A percentile compares a stretch with the other conserved stretches of the same genome.
These are phyloP conservation scores for Lamellibrachia columna DNA, from an alignment of 2,888 invertebrate species.

Conservation along the genomic window DNA sequence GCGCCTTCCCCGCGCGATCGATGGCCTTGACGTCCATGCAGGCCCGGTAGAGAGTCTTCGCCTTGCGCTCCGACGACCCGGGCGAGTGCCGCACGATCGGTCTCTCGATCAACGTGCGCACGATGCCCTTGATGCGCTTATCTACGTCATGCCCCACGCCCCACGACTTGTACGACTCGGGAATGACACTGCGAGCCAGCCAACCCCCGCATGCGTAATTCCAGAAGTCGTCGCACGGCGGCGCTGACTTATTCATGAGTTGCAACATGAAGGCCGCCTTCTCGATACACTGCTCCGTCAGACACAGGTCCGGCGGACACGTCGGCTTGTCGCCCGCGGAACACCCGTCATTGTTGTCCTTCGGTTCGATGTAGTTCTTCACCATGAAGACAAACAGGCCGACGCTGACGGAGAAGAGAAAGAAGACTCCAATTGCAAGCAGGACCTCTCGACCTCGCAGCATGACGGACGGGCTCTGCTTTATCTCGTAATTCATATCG, in stretches of 20 bases:
- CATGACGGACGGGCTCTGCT: neutral
- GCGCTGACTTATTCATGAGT: conserved; percentile 77
- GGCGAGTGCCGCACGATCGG: neutral
- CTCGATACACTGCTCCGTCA: conserved; percentile 27
- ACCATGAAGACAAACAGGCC: conserved; percentile 42
- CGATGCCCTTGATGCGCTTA: neutral
- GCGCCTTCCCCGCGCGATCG: conserved; percentile 26
- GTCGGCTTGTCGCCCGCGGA: neutral
- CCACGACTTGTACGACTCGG: conserved; percentile 26
- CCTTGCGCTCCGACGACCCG: conserved; percentile 31
- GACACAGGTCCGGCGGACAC: conserved; percentile 21
- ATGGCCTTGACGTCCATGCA: conserved; percentile 32
- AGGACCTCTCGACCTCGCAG: conserved; percentile 44
- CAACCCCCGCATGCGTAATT: conserved; percentile 76
- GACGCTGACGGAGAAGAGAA: conserved; percentile 41
- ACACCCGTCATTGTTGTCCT: neutral
- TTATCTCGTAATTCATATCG: neutral
- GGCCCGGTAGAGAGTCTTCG: conserved; percentile 29
- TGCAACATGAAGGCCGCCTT: conserved; percentile 33
- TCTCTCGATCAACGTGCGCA: neutral
- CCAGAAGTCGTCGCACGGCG: conserved; percentile 86
- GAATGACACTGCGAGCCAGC: conserved; percentile 31
- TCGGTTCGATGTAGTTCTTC: conserved; percentile 23
- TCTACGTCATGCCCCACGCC: conserved; percentile 30
- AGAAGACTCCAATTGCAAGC: conserved; percentile 44